Conservation (phyloP, 2,113 vertebrate species). For the Echinops telfairi region DNA sequence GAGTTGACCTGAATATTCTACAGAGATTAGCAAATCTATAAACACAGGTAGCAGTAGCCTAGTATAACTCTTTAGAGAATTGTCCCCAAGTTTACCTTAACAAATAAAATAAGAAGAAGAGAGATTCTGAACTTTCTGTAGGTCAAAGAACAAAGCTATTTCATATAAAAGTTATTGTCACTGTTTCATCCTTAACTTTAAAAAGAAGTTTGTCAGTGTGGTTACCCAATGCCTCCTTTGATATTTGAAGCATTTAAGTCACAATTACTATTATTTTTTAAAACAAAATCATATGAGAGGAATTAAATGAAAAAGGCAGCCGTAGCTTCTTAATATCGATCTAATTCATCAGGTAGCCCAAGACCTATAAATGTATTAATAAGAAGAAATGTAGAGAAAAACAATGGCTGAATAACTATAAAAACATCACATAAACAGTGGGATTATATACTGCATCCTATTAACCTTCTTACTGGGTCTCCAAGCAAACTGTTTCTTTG, state of each 20-base stretch:
- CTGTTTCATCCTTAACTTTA: conserved; percentile 57
- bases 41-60: neutral
- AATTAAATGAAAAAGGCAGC: conserved; percentile 62
- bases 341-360: conserved; percentile 45
- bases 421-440: conserved; percentile 48
- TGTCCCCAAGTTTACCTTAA: neutral
- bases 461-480: conserved; percentile 69
- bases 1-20: no score
- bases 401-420: conserved; percentile 58
- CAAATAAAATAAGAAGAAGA: neutral
- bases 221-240: conserved; percentile 54
- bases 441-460: conserved; percentile 14
- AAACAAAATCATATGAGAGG: neutral
- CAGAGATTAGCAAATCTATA: conserved; percentile 8
- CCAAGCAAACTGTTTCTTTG: conserved; percentile 65
- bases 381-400: conserved; percentile 60
- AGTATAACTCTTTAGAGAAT: conserved; percentile 7
- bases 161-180: conserved; percentile 52
- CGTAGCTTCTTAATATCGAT: conserved; percentile 42
- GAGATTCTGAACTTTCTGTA: neutral
- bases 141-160: conserved; percentile 40
- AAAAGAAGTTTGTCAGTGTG: neutral
- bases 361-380: conserved; percentile 30
- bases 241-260: neutral
- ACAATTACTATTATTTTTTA: conserved; percentile 36